Evolutionary conservation across 92 coral and sea anemone genomes (phyloP).

Genomic region (Parazoanthus swiftii): DNA sequence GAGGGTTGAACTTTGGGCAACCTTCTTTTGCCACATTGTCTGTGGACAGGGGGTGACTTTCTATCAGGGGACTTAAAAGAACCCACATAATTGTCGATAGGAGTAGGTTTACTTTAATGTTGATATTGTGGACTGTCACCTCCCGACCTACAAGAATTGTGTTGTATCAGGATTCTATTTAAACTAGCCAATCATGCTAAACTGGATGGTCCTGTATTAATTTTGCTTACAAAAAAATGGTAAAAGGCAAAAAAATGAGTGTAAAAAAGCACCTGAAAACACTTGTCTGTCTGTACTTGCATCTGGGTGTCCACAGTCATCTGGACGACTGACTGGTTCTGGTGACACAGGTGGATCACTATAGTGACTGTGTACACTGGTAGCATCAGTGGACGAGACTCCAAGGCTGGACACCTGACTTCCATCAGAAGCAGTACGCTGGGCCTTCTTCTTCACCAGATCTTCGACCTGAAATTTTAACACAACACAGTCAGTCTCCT

Average conservation of each 20-base stretch:
- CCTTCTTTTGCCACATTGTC: too few relatives aligned
- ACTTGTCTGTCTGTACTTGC: slow-evolving; percentile 39
- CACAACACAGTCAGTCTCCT: not conserved
- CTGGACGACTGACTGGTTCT: slow-evolving; percentile 30
- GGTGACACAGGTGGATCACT: slow-evolving; percentile 61
- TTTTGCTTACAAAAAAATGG: too few relatives aligned
- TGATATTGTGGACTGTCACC: too few relatives aligned
- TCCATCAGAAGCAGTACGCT: slow-evolving; percentile 67
- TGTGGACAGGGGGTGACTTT: too few relatives aligned
- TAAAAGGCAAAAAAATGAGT: not conserved
- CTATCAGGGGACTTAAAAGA: too few relatives aligned
- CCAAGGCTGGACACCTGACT: slow-evolving; percentile 67
- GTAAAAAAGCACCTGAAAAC: slow-evolving; percentile 43
- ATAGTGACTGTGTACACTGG: slow-evolving; percentile 60
- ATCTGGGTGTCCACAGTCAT: slow-evolving; percentile 35
- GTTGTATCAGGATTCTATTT: too few relatives aligned
- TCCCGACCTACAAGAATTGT: too few relatives aligned
- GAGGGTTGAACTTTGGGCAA: too few relatives aligned
- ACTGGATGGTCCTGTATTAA: too few relatives aligned
- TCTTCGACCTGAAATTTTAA: slow-evolving; percentile 59
- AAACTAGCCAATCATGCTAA: too few relatives aligned
- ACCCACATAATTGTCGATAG: too few relatives aligned
- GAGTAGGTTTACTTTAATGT: too few relatives aligned
- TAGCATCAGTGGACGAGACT: slow-evolving; percentile 63
- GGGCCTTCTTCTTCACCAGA: slow-evolving; percentile 64